Evolutionary conservation across 2,797 vertebrate genomes (phyloP).

Genomic region (Fratercula arctica): DNA sequence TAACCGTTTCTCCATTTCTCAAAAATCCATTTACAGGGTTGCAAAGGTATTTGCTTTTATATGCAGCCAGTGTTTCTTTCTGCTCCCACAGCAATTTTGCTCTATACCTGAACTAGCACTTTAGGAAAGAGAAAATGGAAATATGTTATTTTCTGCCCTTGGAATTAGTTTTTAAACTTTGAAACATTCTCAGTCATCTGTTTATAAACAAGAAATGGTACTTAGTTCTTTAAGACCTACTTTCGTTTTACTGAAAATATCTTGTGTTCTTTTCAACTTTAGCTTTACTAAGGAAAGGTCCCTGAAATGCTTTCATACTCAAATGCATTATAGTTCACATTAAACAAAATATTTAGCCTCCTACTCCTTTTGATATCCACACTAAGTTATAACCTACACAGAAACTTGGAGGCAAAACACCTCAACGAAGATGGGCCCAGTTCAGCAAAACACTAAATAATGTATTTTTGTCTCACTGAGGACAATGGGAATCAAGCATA

Average conservation of each 20-base stretch:
- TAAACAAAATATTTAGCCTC: background rate
- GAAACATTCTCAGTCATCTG: background rate
- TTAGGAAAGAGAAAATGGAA: background rate
- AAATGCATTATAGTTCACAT: background rate
- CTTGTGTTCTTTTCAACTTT: background rate
- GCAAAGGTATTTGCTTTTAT: constrained; percentile 5
- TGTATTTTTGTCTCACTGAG: background rate
- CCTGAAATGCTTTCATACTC: background rate
- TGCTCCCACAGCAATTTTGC: constrained; percentile 20
- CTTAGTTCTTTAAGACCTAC: background rate
- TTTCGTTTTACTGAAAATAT: background rate
- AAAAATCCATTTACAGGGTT: constrained; percentile 12
- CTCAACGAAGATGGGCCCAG: background rate
- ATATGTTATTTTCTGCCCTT: background rate
- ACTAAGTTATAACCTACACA: background rate
- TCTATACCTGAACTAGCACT: background rate
- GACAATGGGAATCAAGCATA: background rate
- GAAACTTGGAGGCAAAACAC: background rate
- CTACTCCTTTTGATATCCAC: background rate
- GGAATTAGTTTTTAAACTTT: background rate
- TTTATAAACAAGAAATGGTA: background rate
- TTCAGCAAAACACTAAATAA: background rate
- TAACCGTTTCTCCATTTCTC: background rate
- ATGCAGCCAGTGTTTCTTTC: background rate
- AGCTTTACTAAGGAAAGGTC: background rate